Evolutionary conservation across 2,888 invertebrate species (phyloP).

Genomic region (Drosophila infuscata): DNA sequence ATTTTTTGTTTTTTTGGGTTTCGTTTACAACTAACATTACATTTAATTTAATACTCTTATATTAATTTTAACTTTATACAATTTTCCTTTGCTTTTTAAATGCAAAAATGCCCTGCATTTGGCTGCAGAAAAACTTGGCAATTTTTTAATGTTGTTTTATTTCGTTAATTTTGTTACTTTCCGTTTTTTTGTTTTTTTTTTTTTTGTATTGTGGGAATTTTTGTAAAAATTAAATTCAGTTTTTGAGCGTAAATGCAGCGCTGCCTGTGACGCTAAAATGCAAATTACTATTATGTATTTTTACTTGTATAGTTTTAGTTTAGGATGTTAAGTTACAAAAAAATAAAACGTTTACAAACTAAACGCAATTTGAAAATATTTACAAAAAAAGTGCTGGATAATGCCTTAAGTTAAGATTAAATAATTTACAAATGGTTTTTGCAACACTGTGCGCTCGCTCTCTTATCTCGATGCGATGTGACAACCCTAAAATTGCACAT

Average conservation of each 20-base stretch:
- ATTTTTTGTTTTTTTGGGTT: conserved; percentile 41
- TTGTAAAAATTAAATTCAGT: conserved; percentile 73
- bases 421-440: conserved; percentile 83
- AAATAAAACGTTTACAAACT: conserved; percentile 59
- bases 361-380: conserved; percentile 67
- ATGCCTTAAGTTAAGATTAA: conserved; percentile 74
- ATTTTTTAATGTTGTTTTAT: conserved; percentile 32
- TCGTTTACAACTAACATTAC: conserved; percentile 65
- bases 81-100: conserved; percentile 70
- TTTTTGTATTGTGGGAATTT: conserved; percentile 41
- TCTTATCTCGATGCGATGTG: conserved; percentile 60
- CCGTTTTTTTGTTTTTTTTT: conserved; percentile 26
- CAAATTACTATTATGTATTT: conserved; percentile 62
- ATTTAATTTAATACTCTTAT: conserved; percentile 74
- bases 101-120: conserved; percentile 69
- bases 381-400: conserved; percentile 73
- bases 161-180: conserved; percentile 13
- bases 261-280: conserved; percentile 73
- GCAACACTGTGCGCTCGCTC: conserved; percentile 62
- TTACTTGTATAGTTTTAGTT: conserved; percentile 45
- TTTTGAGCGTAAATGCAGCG: conserved; percentile 83
- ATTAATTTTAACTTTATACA: conserved; percentile 68
- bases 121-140: conserved; percentile 70
- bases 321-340: conserved; percentile 60
- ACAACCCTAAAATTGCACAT: conserved; percentile 60